These are phyloP conservation scores for Bombylius discolor DNA, from an alignment of 2,888 invertebrate genomes.

Conservation along the genomic window DNA sequence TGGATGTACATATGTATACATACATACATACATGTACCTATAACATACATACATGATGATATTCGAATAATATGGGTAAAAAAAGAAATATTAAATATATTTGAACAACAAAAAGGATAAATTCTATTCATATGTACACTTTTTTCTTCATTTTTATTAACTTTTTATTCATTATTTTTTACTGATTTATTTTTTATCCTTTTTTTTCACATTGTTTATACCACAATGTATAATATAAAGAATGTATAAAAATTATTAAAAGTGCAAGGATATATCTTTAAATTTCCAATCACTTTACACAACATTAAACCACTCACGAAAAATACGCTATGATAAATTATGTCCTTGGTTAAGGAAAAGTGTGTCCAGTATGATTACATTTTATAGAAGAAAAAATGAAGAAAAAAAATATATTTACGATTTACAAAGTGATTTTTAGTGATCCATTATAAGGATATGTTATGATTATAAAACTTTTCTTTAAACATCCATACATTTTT, in stretches of 20 bases:
- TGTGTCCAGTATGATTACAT: slow-evolving; percentile 6
- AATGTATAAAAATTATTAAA: no score
- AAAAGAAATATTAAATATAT: no score
- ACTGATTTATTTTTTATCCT: no score
- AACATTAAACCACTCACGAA: slow-evolving; percentile 13
- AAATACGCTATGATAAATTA: slow-evolving; percentile 11
- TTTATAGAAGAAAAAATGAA: no score
- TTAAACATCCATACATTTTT: no score
- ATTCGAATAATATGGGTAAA: no score
- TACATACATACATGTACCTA: neutral
- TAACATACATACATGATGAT: no score
- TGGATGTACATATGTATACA: neutral
- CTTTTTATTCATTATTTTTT: neutral
- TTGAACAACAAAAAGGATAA: neutral
- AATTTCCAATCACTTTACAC: slow-evolving; percentile 13
- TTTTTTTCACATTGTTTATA: no score
- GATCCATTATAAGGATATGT: slow-evolving; percentile 5
- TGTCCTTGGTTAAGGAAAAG: neutral
- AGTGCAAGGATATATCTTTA: slow-evolving; percentile 4
- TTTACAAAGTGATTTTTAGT: slow-evolving; percentile 5
- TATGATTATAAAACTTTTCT: neutral
- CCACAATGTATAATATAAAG: no score
- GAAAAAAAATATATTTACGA: slow-evolving; percentile 3
- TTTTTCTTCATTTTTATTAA: neutral
- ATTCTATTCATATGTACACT: no score